A percentile compares a stretch with the other conserved stretches of the same genome.
Evolutionary conservation across 2,113 vertebrate species (phyloP).

Genomic region (Malurus alboscapulatus): DNA sequence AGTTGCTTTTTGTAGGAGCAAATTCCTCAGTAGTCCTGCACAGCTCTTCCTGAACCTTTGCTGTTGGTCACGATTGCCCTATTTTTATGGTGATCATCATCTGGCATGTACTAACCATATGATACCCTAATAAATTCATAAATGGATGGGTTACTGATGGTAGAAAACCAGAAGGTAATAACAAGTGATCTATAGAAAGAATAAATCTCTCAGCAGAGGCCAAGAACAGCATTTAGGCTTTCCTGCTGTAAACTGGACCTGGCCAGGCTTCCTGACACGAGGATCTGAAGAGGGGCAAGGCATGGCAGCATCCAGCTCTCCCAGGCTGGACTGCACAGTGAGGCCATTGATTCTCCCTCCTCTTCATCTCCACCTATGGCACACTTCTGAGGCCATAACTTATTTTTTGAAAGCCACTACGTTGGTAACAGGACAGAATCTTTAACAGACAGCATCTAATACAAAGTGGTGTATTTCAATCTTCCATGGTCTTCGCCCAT

Average conservation of each 20-base stretch:
- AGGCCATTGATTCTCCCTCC: neutral
- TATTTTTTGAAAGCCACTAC: neutral
- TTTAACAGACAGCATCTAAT: neutral
- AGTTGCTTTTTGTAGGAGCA: neutral
- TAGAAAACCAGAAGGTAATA: neutral
- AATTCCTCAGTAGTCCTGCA: neutral
- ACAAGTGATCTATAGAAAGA: neutral
- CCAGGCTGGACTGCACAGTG: neutral
- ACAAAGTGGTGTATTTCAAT: neutral
- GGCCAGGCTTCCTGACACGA: neutral
- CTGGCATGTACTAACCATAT: neutral
- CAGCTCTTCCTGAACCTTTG: neutral
- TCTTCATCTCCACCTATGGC: neutral
- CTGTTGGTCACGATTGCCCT: neutral
- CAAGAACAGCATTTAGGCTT: neutral
- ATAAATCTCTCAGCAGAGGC: neutral
- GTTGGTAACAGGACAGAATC: neutral
- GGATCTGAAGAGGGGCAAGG: accelerated
- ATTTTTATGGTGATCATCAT: neutral
- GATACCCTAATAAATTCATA: neutral
- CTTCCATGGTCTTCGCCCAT: neutral
- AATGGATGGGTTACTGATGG: neutral
- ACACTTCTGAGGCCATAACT: neutral
- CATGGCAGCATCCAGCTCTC: neutral
- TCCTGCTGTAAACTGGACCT: neutral